These are phyloP conservation scores for Teleogryllus oceanicus DNA, from an alignment of 2,888 invertebrate genomes.

Conservation along the genomic window DNA sequence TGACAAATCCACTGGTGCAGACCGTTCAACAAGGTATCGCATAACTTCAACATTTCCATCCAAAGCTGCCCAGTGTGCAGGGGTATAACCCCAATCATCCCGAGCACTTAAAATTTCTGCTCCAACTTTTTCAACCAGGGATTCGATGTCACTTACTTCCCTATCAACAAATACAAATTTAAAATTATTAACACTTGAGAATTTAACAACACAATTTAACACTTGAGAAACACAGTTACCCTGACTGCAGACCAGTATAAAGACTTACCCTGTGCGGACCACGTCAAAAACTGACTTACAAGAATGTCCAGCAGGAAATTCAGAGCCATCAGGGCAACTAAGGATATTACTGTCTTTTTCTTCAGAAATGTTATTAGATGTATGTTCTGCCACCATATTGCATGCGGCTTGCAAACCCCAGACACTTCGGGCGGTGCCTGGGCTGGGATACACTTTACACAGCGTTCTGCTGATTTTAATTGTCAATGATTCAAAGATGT, in stretches of 20 bases:
- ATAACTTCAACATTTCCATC: conserved; percentile 88
- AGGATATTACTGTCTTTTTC: conserved; percentile 51
- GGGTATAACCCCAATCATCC: conserved; percentile 90
- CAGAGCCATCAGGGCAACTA: conserved; percentile 48
- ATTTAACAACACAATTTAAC: neutral
- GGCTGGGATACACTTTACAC: conserved; percentile 71
- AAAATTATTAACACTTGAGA: neutral
- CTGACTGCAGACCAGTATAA: neutral
- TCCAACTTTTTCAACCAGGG: conserved; percentile 76
- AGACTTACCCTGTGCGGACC: conserved; percentile 72
- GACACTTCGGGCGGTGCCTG: conserved; percentile 85
- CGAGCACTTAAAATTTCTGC: conserved; percentile 71
- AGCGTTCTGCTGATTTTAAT: conserved; percentile 28
- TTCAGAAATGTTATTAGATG: conserved; percentile 46
- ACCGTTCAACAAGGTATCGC: conserved; percentile 78
- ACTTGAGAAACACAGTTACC: neutral
- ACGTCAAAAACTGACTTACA: conserved; percentile 78
- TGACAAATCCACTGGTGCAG: conserved; percentile 79
- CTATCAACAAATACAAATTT: conserved; percentile 48
- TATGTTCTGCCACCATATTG: conserved; percentile 67
- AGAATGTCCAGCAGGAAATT: conserved; percentile 49
- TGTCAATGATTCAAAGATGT: neutral
- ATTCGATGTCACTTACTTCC: conserved; percentile 78
- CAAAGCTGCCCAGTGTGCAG: conserved; percentile 87
- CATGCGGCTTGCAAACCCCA: conserved; percentile 81